phyloP scores from a whole-genome alignment of 2,888 invertebrate genomes.

The Nomada flava region DNA sequence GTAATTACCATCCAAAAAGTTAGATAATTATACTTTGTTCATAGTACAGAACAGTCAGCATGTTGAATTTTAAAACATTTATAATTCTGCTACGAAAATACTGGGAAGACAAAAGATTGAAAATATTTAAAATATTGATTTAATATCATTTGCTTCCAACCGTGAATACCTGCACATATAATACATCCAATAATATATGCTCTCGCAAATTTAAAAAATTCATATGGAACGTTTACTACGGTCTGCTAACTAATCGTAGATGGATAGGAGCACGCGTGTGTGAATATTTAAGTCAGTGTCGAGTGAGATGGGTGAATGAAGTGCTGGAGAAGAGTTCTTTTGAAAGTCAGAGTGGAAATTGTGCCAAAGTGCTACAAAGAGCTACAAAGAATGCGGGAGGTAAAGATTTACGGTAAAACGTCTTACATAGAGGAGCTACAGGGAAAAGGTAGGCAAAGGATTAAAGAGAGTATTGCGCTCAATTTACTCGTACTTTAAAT shows the following conservation, averaged over 20 bases:
- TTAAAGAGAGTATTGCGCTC: conserved; percentile 21
- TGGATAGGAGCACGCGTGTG: neutral
- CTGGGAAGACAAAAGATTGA: too few species aligned
- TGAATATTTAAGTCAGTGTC: conserved; percentile 20
- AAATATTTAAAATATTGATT: too few species aligned
- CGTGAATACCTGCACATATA: too few species aligned
- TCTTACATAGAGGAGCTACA: conserved; percentile 13
- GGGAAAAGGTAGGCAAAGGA: neutral
- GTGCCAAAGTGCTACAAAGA: conserved; percentile 17
- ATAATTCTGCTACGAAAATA: too few species aligned
- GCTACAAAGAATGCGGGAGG: conserved; percentile 18
- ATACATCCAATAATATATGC: too few species aligned
- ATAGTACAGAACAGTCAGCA: too few species aligned
- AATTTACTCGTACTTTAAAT: neutral
- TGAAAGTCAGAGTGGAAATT: conserved; percentile 27
- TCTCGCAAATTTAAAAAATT: neutral
- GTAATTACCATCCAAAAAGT: too few species aligned
- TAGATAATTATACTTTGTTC: too few species aligned
- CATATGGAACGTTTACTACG: neutral
- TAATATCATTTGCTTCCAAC: too few species aligned
- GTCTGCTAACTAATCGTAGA: conserved; percentile 9
- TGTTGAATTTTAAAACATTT: too few species aligned
- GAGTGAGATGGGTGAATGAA: conserved; percentile 22
- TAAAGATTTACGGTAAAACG: conserved; percentile 30
- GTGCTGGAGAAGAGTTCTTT: conserved; percentile 39